These are phyloP conservation scores for Fragum sueziense DNA, from an alignment of 2,888 invertebrate species.

Conservation along the genomic window DNA sequence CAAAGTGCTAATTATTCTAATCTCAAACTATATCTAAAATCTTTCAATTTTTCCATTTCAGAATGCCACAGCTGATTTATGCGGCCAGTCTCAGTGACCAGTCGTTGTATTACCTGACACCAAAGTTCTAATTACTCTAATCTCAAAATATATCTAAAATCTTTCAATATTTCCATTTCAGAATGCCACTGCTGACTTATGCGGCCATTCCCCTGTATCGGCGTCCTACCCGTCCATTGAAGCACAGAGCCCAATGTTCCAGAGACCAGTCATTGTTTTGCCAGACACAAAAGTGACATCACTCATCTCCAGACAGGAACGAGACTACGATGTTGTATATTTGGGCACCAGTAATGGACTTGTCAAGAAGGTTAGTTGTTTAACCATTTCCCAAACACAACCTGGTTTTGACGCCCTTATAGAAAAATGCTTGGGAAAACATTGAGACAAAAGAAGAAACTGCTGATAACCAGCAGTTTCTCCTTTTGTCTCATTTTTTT, in stretches of 20 bases:
- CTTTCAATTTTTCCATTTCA: no score
- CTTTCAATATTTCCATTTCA: no score
- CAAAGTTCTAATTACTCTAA: no score
- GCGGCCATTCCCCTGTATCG: constrained; percentile 64
- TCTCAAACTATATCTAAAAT: no score
- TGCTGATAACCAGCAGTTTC: no score
- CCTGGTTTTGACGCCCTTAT: no score
- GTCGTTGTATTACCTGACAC: constrained; percentile 89
- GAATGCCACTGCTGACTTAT: constrained; percentile 62
- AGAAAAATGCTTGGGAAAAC: no score
- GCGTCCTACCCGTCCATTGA: constrained; percentile 86
- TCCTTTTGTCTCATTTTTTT: no score
- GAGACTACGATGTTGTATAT: constrained; percentile 97
- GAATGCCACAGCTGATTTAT: constrained; percentile 62
- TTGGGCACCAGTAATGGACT: constrained; percentile 95
- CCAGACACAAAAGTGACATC: constrained; percentile 90
- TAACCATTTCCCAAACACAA: constrained; percentile 5
- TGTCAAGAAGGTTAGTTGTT: constrained; percentile 90
- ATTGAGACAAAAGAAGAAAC: no score
- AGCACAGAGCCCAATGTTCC: constrained; percentile 93
- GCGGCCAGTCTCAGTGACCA: constrained; percentile 87
- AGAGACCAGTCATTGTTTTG: constrained; percentile 93
- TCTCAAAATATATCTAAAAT: no score
- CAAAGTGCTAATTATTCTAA: no score
- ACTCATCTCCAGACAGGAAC: constrained; percentile 93